Evolutionary conservation across 2,113 vertebrate species (phyloP).

Genomic region (Dendrocopos noguchii): DNA sequence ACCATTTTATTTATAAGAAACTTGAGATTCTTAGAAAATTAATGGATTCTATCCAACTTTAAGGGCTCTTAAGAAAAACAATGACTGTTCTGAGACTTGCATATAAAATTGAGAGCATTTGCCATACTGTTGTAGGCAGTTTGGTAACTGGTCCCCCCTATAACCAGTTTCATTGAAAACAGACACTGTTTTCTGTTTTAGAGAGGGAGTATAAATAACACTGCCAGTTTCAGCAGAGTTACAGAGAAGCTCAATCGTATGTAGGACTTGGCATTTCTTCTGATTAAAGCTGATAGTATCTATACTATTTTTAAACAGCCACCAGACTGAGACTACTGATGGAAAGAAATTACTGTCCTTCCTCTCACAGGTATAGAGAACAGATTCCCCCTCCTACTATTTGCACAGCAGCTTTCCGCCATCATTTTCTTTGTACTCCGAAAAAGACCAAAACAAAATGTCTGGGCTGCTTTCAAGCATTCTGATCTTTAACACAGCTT

Average conservation of each 20-base stretch:
- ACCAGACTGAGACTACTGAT: background rate
- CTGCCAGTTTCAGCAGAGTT: background rate
- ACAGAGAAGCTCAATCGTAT: background rate
- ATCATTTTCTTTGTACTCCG: background rate
- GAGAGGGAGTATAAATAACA: background rate
- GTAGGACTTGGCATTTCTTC: background rate
- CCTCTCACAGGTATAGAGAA: background rate
- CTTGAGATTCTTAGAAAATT: constrained; percentile 12
- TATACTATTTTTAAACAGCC: background rate
- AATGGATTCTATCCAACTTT: background rate
- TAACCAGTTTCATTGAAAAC: background rate
- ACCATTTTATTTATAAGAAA: constrained; percentile 47
- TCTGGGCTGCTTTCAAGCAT: background rate
- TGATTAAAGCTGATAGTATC: background rate
- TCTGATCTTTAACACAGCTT: constrained; percentile 20
- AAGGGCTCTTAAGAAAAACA: background rate
- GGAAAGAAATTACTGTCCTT: background rate
- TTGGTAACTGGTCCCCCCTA: background rate
- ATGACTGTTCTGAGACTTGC: background rate
- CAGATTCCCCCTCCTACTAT: background rate
- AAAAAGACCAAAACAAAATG: background rate
- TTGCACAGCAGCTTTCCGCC: background rate
- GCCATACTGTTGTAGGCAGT: background rate
- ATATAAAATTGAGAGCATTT: background rate
- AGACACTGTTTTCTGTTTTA: background rate